Conservation (phyloP, 92 coral and sea anemone genomes). For the Pocillopora grandis region DNA sequence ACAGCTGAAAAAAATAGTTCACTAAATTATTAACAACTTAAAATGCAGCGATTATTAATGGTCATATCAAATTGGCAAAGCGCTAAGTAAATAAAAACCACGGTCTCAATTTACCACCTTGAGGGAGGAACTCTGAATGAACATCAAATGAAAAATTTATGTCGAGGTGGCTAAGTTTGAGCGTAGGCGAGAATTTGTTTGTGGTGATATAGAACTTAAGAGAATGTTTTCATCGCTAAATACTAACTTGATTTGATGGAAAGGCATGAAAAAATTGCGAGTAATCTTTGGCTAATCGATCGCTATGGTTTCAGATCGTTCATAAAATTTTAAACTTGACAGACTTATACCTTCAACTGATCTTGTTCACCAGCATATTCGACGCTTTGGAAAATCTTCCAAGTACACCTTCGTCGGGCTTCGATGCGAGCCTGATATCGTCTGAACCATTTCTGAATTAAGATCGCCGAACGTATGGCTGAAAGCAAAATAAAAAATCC, state of each 20-base stretch:
- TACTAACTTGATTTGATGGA: not conserved
- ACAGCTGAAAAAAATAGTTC: too few species aligned
- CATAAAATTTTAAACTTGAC: not conserved
- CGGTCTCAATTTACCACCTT: not conserved
- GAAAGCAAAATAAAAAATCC: constrained; percentile 23
- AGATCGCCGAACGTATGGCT: constrained; percentile 88
- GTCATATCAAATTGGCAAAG: too few species aligned
- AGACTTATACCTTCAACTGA: constrained; percentile 80
- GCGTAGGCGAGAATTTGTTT: too few species aligned
- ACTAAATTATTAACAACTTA: too few species aligned
- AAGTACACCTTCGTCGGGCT: constrained; percentile 95
- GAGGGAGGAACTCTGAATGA: not conserved
- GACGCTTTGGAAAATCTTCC: constrained; percentile 95
- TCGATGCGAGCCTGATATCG: constrained; percentile 92
- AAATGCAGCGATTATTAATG: too few species aligned
- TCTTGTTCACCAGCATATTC: constrained; percentile 97
- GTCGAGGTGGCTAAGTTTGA: not conserved
- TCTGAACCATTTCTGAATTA: constrained; percentile 96
- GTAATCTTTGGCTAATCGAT: not conserved
- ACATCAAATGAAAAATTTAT: not conserved
- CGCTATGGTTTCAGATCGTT: not conserved
- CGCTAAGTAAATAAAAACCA: too few species aligned
- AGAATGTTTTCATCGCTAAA: not conserved
- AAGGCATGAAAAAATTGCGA: not conserved
- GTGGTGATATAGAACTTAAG: not conserved